Evolutionary conservation across 2,888 invertebrate species (phyloP), one percentile per base, ranked within the genome.

Genomic region (Caenorhabditis sulstoni): DNA sequence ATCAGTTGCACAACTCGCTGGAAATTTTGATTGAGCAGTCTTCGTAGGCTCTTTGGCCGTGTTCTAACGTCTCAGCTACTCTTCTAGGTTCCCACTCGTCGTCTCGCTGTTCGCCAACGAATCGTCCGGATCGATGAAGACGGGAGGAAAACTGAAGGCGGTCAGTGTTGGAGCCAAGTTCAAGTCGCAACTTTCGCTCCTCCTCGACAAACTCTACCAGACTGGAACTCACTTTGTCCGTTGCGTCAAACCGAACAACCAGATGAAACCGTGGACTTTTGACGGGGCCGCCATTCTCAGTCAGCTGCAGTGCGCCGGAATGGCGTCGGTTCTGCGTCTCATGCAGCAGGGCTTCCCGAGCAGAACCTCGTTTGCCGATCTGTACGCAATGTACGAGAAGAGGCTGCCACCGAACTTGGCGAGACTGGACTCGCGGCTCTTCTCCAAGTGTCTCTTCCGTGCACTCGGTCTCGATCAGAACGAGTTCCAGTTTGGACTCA

Each of bases 111-210:
- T 81, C 64, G 61, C 81, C 12, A 41, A 18, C 14, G 41, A 41
- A 14, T 14, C 41, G 3, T 14, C 12, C 11, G 41, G 41, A 41
- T 11, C 41, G 14, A 14, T 62, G 11, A 78, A 75, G 16, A 75
- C 74, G 11, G 74, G 76, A 47, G 76, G 77, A 16, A 92, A 92
- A 85, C 90, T 93, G 55, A 90, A 90, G 78, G 96, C 96, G 90
- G 95, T 96, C 87, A 96, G 96, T 66, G 97, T 99, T 3, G 97
- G 97, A 29, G 95, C 94, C 87, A 98, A 98, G 92, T 98, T 98
- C 92, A 95, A 97, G 90, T 93, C 94, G 0, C 98, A 98, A 91
- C 92, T 98, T 79, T 93, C 94, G 5, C 94, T 94, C 88, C 93
- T 98, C 0, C 96, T 98, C 95, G 95, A 96, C 81, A 99, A 98